phyloP scores from a whole-genome alignment of 2,888 invertebrate species.

The Perizoma affinitatum region DNA sequence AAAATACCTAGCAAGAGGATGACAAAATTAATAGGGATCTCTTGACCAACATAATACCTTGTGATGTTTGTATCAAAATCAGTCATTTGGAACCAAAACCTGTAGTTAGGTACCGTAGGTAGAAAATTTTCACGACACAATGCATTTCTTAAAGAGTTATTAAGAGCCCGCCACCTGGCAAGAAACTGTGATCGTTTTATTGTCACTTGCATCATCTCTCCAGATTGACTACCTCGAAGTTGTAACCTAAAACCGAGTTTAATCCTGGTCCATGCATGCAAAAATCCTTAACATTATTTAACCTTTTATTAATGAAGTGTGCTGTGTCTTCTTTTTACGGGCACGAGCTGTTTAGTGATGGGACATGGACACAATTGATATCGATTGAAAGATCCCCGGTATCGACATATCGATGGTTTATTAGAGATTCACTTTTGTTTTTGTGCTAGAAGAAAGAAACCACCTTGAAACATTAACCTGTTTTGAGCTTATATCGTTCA shows the following conservation, averaged over 20 bases:
- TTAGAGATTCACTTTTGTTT: no score
- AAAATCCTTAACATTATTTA: slow-evolving; percentile 72
- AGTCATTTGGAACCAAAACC: no score
- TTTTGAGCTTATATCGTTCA: slow-evolving; percentile 13
- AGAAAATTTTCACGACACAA: no score
- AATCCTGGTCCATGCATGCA: slow-evolving; percentile 40
- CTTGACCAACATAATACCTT: no score
- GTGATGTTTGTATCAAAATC: no score
- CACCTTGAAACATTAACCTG: slow-evolving; percentile 14
- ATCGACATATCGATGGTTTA: no score
- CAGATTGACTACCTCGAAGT: slow-evolving; percentile 22
- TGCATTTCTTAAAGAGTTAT: no score
- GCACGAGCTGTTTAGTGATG: slow-evolving; percentile 69
- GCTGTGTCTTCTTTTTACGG: slow-evolving; percentile 69
- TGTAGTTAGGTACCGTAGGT: no score
- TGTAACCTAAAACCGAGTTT: slow-evolving; percentile 52
- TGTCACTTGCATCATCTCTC: slow-evolving; percentile 16
- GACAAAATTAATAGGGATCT: no score
- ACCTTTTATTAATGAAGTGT: slow-evolving; percentile 78
- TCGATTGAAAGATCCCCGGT: slow-evolving; percentile 7
- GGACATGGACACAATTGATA: slow-evolving; percentile 20
- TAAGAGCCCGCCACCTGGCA: slow-evolving; percentile 14
- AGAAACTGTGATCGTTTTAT: slow-evolving; percentile 19
- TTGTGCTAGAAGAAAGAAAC: no score
- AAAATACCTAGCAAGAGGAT: no score